Evolutionary conservation across 2,888 invertebrate species (phyloP).

Genomic region (Orthosia incerta): DNA sequence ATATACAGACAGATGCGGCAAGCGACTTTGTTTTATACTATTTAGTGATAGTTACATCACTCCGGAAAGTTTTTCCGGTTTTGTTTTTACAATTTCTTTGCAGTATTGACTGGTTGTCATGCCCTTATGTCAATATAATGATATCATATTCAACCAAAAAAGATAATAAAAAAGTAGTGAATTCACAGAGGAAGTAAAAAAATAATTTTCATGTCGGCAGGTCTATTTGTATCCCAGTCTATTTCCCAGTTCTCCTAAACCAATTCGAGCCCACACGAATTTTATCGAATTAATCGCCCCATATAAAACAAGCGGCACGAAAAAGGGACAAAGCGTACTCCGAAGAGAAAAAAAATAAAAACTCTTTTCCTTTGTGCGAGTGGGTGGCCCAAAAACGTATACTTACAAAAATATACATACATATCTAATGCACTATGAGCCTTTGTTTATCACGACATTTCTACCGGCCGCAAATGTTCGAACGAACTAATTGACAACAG

Average conservation of each 20-base stretch:
- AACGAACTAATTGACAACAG: too few relatives aligned
- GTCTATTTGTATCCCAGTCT: constrained; percentile 73
- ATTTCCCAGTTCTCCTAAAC: constrained; percentile 79
- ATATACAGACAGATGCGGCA: too few relatives aligned
- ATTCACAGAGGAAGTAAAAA: constrained; percentile 32
- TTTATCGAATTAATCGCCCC: constrained; percentile 87
- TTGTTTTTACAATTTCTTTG: not conserved
- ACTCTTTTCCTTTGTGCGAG: constrained; percentile 71
- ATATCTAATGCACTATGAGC: constrained; percentile 64
- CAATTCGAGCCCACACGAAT: constrained; percentile 84
- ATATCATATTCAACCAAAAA: not conserved
- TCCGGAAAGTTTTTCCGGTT: not conserved
- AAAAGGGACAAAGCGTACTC: constrained; percentile 83
- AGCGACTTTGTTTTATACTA: too few relatives aligned
- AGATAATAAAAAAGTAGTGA: not conserved
- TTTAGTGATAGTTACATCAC: not conserved
- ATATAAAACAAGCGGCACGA: constrained; percentile 86
- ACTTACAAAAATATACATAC: constrained; percentile 64
- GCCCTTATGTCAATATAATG: not conserved
- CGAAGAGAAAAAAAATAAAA: constrained; percentile 78
- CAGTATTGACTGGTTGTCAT: not conserved
- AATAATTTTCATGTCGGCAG: constrained; percentile 59
- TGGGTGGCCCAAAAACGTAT: constrained; percentile 61
- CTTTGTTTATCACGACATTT: constrained; percentile 15
- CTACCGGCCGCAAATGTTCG: not conserved